Conservation (phyloP, 2,113 vertebrate genomes). For the pig (Sus scrofa) region T2T-Sscrofa CM000819.6:110501001-110501500, state of each 20-base stretch:
- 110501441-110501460: background rate
- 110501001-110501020: background rate
- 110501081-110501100: background rate
- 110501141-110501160: background rate
- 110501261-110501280: background rate
- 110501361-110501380: background rate
- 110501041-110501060: background rate
- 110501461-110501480: background rate
- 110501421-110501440: background rate
- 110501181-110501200: background rate
- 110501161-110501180: background rate
- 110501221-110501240: background rate
- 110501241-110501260: background rate
- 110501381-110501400: background rate
- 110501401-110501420: background rate
- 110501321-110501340: background rate
- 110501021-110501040: background rate
- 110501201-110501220: background rate
- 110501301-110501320: too few relatives aligned
- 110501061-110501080: background rate
- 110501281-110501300: background rate
- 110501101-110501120: background rate
- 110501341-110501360: background rate
- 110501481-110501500: background rate
- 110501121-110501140: background rate